phyloP scores from a whole-genome alignment of 2,888 invertebrate genomes.

The Epirrita christyi region DNA sequence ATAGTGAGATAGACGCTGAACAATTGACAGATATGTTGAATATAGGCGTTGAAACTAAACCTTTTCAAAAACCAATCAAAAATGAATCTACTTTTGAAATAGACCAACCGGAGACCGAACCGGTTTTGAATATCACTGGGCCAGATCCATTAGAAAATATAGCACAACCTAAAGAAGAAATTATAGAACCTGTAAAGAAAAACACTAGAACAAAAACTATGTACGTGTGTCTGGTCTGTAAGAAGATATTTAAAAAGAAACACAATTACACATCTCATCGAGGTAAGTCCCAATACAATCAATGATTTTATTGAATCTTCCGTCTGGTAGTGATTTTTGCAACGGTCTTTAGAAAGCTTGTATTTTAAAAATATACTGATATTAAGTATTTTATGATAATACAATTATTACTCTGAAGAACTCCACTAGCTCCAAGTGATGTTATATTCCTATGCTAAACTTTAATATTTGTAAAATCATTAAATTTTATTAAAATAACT shows the following conservation, averaged over 20 bases:
- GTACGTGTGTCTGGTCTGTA: slow-evolving; percentile 66
- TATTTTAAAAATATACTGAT: too few species aligned
- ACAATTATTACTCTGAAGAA: too few species aligned
- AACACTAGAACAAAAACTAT: slow-evolving; percentile 49
- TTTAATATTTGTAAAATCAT: too few species aligned
- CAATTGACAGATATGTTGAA: slow-evolving; percentile 77
- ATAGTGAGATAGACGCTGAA: slow-evolving; percentile 76
- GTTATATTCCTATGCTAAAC: too few species aligned
- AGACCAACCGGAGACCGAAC: not conserved
- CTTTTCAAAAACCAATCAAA: not conserved
- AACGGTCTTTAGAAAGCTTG: too few species aligned
- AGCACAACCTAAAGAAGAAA: slow-evolving; percentile 27
- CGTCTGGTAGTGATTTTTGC: too few species aligned
- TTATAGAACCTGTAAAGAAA: slow-evolving; percentile 39
- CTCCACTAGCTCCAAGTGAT: too few species aligned
- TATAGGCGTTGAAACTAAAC: slow-evolving; percentile 51
- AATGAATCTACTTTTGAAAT: not conserved
- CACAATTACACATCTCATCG: slow-evolving; percentile 74
- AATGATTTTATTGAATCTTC: too few species aligned
- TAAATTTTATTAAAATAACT: too few species aligned
- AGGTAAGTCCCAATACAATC: slow-evolving; percentile 56
- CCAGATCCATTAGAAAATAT: slow-evolving; percentile 9
- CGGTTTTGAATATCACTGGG: not conserved
- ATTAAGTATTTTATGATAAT: too few species aligned
- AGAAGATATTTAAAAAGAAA: slow-evolving; percentile 70